Conservation (phyloP, 2,888 invertebrate species). For the Agrotis segetum region DNA sequence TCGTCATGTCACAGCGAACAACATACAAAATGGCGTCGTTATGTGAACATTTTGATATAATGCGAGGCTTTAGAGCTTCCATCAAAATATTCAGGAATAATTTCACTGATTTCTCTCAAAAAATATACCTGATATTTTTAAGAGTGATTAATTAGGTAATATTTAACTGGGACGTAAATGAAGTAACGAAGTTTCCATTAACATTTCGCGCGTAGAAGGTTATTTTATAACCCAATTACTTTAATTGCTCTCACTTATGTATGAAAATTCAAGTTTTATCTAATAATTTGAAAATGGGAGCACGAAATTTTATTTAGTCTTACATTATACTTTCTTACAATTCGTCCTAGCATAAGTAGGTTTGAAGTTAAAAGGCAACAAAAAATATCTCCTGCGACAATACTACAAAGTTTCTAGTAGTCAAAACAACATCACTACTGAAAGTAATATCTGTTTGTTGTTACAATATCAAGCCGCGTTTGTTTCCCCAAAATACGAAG, state of each 20-base stretch:
- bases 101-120: constrained; percentile 20
- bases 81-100: constrained; percentile 10
- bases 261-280: constrained; percentile 1
- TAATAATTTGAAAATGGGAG: background rate
- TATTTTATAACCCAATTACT: background rate
- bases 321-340: background rate
- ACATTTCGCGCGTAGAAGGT: background rate
- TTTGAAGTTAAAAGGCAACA: background rate
- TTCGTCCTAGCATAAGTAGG: background rate
- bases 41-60: constrained; percentile 30
- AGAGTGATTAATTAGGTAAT: background rate
- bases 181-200: background rate
- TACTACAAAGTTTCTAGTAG: background rate
- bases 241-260: constrained; percentile 5
- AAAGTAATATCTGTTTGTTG: constrained; percentile 9
- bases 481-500: constrained; percentile 31
- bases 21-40: constrained; percentile 46
- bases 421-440: background rate
- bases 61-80: constrained; percentile 13
- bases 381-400: no score
- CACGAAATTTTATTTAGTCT: background rate
- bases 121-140: constrained; percentile 1
- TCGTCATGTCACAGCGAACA: constrained; percentile 11
- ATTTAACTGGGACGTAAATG: constrained; percentile 4
- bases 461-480: constrained; percentile 27